Evolutionary conservation across 2,113 vertebrate species (phyloP).

Genomic region (Choloepus hoffmanni): DNA sequence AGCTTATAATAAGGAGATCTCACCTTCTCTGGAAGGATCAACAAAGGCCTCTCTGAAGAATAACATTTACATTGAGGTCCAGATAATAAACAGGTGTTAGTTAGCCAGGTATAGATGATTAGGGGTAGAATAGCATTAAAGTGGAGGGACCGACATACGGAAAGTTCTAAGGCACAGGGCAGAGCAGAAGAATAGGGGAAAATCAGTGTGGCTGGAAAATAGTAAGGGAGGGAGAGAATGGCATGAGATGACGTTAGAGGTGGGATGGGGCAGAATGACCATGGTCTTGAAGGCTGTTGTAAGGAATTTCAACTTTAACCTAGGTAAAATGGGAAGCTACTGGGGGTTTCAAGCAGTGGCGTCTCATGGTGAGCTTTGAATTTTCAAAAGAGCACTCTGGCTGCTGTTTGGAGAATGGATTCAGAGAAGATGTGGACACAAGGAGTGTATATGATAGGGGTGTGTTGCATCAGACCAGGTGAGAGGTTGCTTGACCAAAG

Average conservation of each 20-base stretch:
- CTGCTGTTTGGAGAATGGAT: background rate
- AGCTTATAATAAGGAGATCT: background rate
- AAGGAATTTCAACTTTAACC: background rate
- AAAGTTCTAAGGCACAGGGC: background rate
- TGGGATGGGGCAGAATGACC: background rate
- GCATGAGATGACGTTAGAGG: background rate
- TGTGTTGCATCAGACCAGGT: background rate
- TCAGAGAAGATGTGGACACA: background rate
- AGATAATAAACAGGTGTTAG: background rate
- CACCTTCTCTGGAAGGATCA: background rate
- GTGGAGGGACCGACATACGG: background rate
- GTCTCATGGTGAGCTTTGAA: background rate
- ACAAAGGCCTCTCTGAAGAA: conserved; percentile 1
- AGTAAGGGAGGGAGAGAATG: background rate
- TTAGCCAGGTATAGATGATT: background rate
- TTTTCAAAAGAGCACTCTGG: background rate
- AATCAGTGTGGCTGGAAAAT: background rate
- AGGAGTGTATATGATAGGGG: background rate
- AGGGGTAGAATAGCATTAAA: background rate
- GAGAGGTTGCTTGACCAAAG: background rate
- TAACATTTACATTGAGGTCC: background rate
- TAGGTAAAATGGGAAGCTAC: background rate
- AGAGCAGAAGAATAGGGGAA: background rate
- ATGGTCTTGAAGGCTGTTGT: background rate
- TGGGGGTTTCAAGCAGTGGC: background rate